Evolutionary conservation across 92 coral and sea anemone species (phyloP), one percentile per base, ranked within the genome.

Genomic region (Actinernus sp.): DNA sequence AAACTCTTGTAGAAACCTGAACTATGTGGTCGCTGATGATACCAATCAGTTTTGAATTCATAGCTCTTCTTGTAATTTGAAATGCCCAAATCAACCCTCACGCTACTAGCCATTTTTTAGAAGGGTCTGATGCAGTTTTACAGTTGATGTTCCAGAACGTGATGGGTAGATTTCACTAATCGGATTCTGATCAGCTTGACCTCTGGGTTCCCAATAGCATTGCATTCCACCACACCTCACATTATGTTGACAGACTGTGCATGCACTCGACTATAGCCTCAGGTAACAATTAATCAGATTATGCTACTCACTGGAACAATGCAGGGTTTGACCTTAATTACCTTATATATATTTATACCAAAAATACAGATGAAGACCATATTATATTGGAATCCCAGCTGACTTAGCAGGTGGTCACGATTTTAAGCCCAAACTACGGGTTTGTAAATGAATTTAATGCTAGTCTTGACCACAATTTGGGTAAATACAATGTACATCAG

Each of bases 31-130:
- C 78, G 55, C 27, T 70, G 78, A 14, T 70, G 78, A 3, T 55
- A 48, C 78, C 78, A 70, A 31, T 70, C 78, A 0, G 78, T 70
- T 58, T 70, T 70, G 58, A 70, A 70, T 54, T 70, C 78, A 70
- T 70, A 70, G 38, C 66, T 56, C 47, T 70, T 70, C 24, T 59
- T 40, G 18, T 55, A 55, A 40, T 70, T 55, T 18, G 78, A 70
- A 45, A 56, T 41, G 20, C 78, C 78, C 66, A 70, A 46, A 46
- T 70, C 78, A 53, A 70, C 78, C 26, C 46, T 70, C 18, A 70
- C 66, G 44, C 55, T 55, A 29, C 56, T 70, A 55, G 78, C 65
- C 78, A 70, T 70, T 56, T 70, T 55, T 29, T 23, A 56, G 32
- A 56, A 19, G 38, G 22, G n/a, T n/a, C n/a, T n/a, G n/a, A n/a